Base-by-base conservation (phyloP, 2,888 invertebrate genomes). In the Ophioninae sp. region DNA sequence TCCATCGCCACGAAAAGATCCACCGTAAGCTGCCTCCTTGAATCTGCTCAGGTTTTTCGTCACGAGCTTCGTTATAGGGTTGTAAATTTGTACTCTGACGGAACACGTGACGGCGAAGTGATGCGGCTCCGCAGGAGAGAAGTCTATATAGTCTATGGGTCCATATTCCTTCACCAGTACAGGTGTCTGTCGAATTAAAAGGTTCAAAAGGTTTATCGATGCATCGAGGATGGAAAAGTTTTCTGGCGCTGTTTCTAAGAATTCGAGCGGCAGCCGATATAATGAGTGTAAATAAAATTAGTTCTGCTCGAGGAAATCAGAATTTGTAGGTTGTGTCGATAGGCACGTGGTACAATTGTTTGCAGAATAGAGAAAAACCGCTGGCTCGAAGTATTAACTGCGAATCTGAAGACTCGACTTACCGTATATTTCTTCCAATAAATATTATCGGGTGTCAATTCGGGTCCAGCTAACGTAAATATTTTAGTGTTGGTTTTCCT, bases 71-170 rank as follows among this genome's bases (percentile, higher is more conserved):
- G 97, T 97, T 65, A 97, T 96, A 0, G 97, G 96, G 93, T 97
- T 97, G 91, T 98, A 98, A 20, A 98, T 94, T 94, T 97, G 94
- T 87, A 98, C 97, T 91, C 97, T 95, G 0, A 97, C 97, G 0
- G 98, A 98, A 91, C 97, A 98, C 77, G 99, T 98, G 22, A 98
- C 97, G 8, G 98, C 98, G 94, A 99, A 97, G 91, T 97, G 96
- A 93, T 97, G 95, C 0, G 99, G 98, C 90, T 97, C 96, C 10
- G 96, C 95, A 0, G 98, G 97, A 84, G 97, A 97, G 91, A 99
- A 98, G 91, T 98, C 97, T 64, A 99, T 95, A 90, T 97, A 96
- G 91, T 98, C 98, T 77, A 99, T 97, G 0, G 97, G 96, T 30
- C 98, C 98, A 93, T 97, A 98, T 93, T 99, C 99, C 93, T 99